phyloP scores from a whole-genome alignment of 1,140 invertebrate genomes.

The Caenorhabditis tropicalis region DNA sequence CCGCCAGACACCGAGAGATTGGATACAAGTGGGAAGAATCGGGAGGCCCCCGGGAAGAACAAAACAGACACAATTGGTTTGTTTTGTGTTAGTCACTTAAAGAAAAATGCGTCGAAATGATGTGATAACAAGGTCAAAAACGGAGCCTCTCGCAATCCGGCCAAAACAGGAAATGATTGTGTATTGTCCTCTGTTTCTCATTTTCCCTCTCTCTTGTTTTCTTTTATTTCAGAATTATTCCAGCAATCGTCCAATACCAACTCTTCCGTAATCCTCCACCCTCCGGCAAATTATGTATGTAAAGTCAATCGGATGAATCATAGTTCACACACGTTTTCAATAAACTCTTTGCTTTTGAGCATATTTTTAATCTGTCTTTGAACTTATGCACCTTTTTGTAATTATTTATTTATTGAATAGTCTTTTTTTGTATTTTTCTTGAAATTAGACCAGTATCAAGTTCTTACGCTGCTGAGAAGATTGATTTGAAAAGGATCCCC shows the following conservation, averaged over 20 bases:
- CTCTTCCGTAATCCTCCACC: not conserved
- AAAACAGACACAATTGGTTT: not conserved
- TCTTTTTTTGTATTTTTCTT: too few species aligned
- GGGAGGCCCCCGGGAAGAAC: not conserved
- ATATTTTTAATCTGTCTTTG: too few species aligned
- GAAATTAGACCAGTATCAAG: too few species aligned
- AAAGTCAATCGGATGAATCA: not conserved
- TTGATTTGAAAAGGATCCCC: too few species aligned
- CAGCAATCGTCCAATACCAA: not conserved
- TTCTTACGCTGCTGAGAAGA: too few species aligned
- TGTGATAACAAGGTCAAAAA: conserved; percentile 26
- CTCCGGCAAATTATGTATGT: not conserved
- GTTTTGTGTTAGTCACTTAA: not conserved
- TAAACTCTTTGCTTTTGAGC: not conserved
- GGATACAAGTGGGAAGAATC: conserved; percentile 36
- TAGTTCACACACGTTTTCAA: not conserved
- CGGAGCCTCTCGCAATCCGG: not conserved
- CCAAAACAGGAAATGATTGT: not conserved
- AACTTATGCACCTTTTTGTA: too few species aligned
- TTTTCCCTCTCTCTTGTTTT: not conserved
- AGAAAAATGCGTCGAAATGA: not conserved
- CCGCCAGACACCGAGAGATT: not conserved
- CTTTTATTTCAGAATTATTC: conserved; percentile 12
- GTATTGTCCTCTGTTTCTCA: not conserved
- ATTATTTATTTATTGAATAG: too few species aligned